Evolutionary conservation across 2,888 invertebrate genomes (phyloP).

Genomic region (Xestia c-nigrum): DNA sequence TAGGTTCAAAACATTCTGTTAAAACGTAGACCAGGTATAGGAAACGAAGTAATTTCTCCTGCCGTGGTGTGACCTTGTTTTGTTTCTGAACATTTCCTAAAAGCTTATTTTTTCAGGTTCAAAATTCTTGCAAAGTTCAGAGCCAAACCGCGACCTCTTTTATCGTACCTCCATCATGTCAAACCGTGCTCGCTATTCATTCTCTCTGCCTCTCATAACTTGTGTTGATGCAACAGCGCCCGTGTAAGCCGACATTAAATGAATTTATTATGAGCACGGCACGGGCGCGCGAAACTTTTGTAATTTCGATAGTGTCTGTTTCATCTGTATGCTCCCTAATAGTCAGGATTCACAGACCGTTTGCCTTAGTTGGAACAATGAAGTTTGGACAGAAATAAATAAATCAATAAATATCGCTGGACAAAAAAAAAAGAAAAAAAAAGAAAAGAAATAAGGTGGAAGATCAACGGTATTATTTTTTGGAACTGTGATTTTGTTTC

Average conservation of each 20-base stretch:
- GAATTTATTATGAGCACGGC: constrained; percentile 81
- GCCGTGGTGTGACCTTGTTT: not conserved
- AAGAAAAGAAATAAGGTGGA: constrained; percentile 1
- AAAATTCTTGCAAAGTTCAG: not conserved
- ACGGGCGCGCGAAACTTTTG: constrained; percentile 74
- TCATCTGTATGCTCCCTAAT: constrained; percentile 42
- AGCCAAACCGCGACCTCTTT: constrained; percentile 13
- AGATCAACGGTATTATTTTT: not conserved
- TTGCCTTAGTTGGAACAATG: constrained; percentile 38
- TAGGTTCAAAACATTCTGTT: not conserved
- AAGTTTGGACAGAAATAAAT: constrained; percentile 25
- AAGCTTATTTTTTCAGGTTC: not conserved
- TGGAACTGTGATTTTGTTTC: not conserved
- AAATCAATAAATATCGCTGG: too few relatives aligned
- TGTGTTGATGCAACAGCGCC: constrained; percentile 53
- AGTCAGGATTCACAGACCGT: constrained; percentile 44
- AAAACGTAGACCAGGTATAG: not conserved
- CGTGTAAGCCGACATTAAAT: constrained; percentile 75
- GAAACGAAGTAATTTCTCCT: not conserved
- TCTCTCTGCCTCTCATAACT: constrained; percentile 53
- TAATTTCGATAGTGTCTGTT: constrained; percentile 74
- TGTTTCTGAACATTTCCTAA: not conserved
- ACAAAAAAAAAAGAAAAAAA: too few relatives aligned
- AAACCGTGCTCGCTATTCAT: constrained; percentile 14
- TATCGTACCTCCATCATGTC: not conserved